phyloP scores from a whole-genome alignment of 1,140 invertebrate genomes.

The Notospermus geniculatus region DNA sequence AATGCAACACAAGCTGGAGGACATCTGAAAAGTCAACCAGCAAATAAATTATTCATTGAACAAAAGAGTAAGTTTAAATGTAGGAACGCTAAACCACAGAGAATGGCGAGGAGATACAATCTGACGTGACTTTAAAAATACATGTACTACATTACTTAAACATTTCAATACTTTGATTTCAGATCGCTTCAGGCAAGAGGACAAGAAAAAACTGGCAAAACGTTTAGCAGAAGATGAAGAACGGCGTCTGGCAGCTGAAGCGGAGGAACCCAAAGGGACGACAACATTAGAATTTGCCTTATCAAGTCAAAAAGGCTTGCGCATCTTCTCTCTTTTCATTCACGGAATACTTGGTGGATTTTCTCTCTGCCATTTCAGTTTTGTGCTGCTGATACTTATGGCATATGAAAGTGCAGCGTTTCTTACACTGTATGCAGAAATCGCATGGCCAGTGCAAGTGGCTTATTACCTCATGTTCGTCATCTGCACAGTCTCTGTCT shows the following conservation, averaged over 20 bases:
- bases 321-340: conserved; percentile 40
- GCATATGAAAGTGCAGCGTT: conserved; percentile 31
- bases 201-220: conserved; percentile 35
- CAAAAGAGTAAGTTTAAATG: conserved; percentile 33
- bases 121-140: too few species aligned
- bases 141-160: too few species aligned
- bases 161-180: too few species aligned
- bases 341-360: conserved; percentile 47
- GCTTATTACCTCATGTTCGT: conserved; percentile 42
- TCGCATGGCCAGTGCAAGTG: conserved; percentile 45
- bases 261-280: conserved; percentile 22
- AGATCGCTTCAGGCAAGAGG: conserved; percentile 44
- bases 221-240: conserved; percentile 31
- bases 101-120: too few species aligned
- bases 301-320: conserved; percentile 33
- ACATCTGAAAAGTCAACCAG: conserved; percentile 39
- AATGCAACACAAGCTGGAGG: conserved; percentile 25
- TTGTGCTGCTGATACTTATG: conserved; percentile 33
- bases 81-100: neutral
- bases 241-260: conserved; percentile 23
- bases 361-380: conserved; percentile 42
- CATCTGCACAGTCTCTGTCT: conserved; percentile 39
- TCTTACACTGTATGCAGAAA: conserved; percentile 34
- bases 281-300: conserved; percentile 46
- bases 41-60: conserved; percentile 46